Percentiles rank a stretch among this genome's conserved stretches.
Evolutionary conservation across 2,888 invertebrate species (phyloP).

Genomic region (Leucophenga maculata): DNA sequence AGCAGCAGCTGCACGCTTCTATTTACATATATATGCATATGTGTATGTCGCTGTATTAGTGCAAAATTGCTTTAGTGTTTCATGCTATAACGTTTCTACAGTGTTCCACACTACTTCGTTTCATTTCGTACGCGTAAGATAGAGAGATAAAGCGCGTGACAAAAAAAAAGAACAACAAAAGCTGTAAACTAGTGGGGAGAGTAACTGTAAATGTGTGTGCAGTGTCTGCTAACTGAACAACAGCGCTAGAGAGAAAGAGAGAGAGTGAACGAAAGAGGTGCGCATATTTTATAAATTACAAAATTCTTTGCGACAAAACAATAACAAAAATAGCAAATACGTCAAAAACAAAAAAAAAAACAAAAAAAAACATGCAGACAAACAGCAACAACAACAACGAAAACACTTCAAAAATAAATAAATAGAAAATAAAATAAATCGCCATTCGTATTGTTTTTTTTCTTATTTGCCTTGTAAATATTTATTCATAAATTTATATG

Average conservation of each 20-base stretch:
- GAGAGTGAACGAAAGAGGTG: neutral
- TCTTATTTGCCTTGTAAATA: no score
- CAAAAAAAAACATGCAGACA: slow-evolving; percentile 1
- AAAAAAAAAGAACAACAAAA: slow-evolving; percentile 35
- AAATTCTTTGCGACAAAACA: neutral
- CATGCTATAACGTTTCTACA: no score
- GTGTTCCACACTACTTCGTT: neutral
- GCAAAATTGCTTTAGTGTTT: no score
- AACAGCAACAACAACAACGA: slow-evolving; percentile 10
- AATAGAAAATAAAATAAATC: neutral
- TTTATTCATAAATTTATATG: slow-evolving; percentile 28
- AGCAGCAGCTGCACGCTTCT: neutral
- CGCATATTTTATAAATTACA: neutral
- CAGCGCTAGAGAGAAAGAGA: neutral
- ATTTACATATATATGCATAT: no score
- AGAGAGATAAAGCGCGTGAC: slow-evolving; percentile 13
- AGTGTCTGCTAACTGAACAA: neutral
- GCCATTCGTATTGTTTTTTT: neutral
- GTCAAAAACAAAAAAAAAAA: neutral
- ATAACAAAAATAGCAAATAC: neutral
- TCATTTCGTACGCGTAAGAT: neutral
- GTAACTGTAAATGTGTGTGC: neutral
- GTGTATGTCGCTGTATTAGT: no score
- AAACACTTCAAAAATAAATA: slow-evolving; percentile 25
- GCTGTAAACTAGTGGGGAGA: no score